phyloP scores from a whole-genome alignment of 2,888 invertebrate genomes.

The Lysandra bellargus region DNA sequence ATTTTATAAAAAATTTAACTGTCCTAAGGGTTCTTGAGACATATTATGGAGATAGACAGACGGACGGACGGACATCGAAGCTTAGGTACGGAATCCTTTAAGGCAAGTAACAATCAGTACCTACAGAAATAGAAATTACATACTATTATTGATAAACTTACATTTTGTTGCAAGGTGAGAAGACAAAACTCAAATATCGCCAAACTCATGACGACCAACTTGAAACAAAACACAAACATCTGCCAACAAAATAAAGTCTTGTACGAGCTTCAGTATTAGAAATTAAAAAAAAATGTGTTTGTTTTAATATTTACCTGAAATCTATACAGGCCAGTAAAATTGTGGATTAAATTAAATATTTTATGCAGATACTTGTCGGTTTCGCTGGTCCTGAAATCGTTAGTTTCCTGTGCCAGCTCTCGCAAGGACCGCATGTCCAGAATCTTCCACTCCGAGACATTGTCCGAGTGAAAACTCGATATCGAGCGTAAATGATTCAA shows the following conservation, averaged over 20 bases:
- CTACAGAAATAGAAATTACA: too few relatives aligned
- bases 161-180: constrained; percentile 50
- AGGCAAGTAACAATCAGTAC: too few relatives aligned
- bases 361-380: constrained; percentile 46
- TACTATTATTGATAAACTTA: constrained; percentile 44
- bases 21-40: too few relatives aligned
- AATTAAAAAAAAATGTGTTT: not conserved
- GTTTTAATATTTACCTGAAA: constrained; percentile 42
- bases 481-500: constrained; percentile 49
- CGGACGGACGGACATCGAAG: too few relatives aligned
- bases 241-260: constrained; percentile 31
- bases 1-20: too few relatives aligned
- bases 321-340: constrained; percentile 45
- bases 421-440: constrained; percentile 45
- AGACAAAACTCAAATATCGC: constrained; percentile 51
- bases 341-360: constrained; percentile 44
- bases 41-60: too few relatives aligned
- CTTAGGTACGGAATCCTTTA: too few relatives aligned
- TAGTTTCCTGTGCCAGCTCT: constrained; percentile 47
- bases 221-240: constrained; percentile 43
- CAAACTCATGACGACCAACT: constrained; percentile 49
- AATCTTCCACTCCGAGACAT: constrained; percentile 34
- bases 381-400: constrained; percentile 47
- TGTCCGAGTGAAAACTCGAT: constrained; percentile 17
- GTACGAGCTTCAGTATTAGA: not conserved